phyloP scores from a whole-genome alignment of 1,140 invertebrate genomes.

The Gryllus bimaculatus region DNA sequence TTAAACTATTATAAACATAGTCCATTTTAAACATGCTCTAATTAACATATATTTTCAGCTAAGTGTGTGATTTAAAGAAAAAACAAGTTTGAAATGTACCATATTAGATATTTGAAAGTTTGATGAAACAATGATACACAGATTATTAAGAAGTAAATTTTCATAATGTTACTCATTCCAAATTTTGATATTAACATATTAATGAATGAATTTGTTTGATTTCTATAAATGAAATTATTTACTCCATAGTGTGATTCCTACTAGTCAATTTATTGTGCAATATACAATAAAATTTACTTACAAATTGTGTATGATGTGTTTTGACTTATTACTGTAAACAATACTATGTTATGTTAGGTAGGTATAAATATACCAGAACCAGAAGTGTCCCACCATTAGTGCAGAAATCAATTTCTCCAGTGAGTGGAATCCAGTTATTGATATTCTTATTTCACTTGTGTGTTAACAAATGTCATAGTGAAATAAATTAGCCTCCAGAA shows the following conservation, averaged over 20 bases:
- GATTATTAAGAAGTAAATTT: not conserved
- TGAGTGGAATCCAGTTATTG: too few relatives aligned
- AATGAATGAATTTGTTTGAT: not conserved
- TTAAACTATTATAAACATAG: too few relatives aligned
- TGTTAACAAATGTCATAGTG: too few relatives aligned
- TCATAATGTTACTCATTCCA: not conserved
- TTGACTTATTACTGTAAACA: not conserved
- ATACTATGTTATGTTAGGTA: not conserved
- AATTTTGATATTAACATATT: not conserved
- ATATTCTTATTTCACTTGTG: too few relatives aligned
- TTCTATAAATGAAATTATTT: not conserved
- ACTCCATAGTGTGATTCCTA: not conserved
- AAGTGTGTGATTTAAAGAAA: not conserved
- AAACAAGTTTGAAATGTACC: not conserved
- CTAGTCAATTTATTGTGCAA: conserved; percentile 5
- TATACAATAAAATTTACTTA: conserved; percentile 6
- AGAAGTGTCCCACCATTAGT: not conserved
- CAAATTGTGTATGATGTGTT: not conserved
- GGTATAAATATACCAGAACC: not conserved
- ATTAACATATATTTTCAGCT: not conserved
- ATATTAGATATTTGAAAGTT: not conserved
- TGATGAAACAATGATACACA: too few relatives aligned
- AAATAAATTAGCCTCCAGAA: too few relatives aligned
- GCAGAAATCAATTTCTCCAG: too few relatives aligned
- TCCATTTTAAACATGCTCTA: too few relatives aligned